Evolutionary conservation across 2,113 vertebrate genomes (phyloP), one percentile per base, ranked within the genome.

Genomic region (Eptesicus fuscus): DNA sequence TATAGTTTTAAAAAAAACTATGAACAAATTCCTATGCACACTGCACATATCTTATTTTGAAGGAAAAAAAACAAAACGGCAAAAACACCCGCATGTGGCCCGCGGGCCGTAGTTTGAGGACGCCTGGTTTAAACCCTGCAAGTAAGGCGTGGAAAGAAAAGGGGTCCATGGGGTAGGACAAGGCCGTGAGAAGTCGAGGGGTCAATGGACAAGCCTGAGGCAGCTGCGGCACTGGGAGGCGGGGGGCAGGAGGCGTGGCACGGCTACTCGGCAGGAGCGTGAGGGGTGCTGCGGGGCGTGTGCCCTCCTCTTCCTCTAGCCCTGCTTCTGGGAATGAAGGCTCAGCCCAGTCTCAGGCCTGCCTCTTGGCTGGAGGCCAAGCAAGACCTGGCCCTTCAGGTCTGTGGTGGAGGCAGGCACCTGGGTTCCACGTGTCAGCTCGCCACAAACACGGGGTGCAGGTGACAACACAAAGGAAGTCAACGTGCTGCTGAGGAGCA

Each of bases 271-370:
- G 8, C 56, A 53, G 35, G 63, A 63, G 23, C n/a, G 18, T 56
- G 25, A n/a, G 69, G 37, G 16, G 37, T 12, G 63, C 14, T 61
- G 4, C 30, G 5, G 14, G 63, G 3, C 12, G 4, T 0, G 0
- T 44, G 18, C 20, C 61, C 32, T 25, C 0, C 37, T 37, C 37
- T 37, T 37, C 37, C 35, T 93, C 13, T 28, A 30, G 16, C 4
- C 32, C 8, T 20, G 4, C 53, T 6, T 35, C 9, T 3, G 67
- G 2, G 4, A 70, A 79, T 49, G 28, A 0, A 12, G 44, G 53
- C 18, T 74, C 17, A 69, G 35, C 7, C 37, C 13, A 14, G 44
- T 1, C 22, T n/a, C 59, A 25, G 2, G 14, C n/a, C 53, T 77
- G 35, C 17, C n/a, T 59, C 59, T 51, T 35, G 77, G 40, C 37